A percentile compares a stretch with the other conserved stretches of the same genome.
Conservation (phyloP, 2,113 vertebrate species). For the Hippolais icterina region DNA sequence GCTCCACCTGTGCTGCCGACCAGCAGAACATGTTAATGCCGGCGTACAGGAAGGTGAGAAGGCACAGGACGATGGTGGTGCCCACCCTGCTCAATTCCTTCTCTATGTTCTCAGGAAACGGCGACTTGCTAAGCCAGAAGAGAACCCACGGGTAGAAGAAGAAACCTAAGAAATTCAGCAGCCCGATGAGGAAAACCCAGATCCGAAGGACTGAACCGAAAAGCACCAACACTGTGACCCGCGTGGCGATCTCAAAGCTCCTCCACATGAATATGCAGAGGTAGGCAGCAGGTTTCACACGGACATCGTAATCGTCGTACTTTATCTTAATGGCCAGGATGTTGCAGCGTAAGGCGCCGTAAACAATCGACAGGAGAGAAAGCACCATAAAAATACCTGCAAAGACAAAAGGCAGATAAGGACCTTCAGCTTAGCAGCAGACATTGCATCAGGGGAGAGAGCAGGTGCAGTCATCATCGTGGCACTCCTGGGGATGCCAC, state of each 20-base stretch:
- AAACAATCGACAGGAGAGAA: slow-evolving; percentile 93
- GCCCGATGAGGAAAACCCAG: slow-evolving; percentile 86
- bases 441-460: neutral
- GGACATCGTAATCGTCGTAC: slow-evolving; percentile 92
- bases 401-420: slow-evolving; percentile 50
- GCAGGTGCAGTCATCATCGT: neutral
- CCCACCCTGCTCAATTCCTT: slow-evolving; percentile 90
- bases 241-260: slow-evolving; percentile 92
- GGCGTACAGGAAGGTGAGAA: slow-evolving; percentile 93
- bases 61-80: slow-evolving; percentile 88
- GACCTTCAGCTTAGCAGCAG: neutral
- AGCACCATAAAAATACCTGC: slow-evolving; percentile 90
- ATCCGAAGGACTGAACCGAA: slow-evolving; percentile 91
- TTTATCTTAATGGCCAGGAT: slow-evolving; percentile 97
- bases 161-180: slow-evolving; percentile 86
- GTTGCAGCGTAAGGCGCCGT: slow-evolving; percentile 95
- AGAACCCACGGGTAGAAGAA: slow-evolving; percentile 90
- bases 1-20: slow-evolving; percentile 92
- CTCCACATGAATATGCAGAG: slow-evolving; percentile 95
- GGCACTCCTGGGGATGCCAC: neutral
- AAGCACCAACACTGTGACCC: slow-evolving; percentile 89
- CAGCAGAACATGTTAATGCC: slow-evolving; percentile 99
- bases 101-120: slow-evolving; percentile 94
- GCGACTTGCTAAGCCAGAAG: slow-evolving; percentile 91
- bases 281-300: slow-evolving; percentile 86